phyloP scores from a whole-genome alignment of 2,797 vertebrate genomes.

The Spheniscus humboldti region DNA sequence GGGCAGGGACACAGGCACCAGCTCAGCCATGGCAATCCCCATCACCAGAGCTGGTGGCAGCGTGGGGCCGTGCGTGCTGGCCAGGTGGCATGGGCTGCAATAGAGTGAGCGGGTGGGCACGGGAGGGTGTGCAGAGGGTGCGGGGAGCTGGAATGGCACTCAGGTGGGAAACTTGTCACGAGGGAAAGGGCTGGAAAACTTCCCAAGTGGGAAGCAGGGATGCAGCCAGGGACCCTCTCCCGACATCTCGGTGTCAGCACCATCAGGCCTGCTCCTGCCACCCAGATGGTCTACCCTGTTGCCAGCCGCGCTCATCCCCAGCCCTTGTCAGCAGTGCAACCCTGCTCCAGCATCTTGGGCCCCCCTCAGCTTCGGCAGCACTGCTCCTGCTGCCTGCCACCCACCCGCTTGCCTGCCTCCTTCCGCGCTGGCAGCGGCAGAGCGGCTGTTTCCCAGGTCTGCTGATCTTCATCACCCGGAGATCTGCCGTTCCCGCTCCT shows the following conservation, averaged over 20 bases:
- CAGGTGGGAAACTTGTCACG: not conserved
- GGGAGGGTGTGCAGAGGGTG: not conserved
- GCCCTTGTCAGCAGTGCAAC: not conserved
- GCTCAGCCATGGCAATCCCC: not conserved
- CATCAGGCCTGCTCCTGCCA: not conserved
- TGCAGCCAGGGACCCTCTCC: not conserved
- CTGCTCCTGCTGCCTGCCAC: not conserved
- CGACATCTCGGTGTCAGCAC: not conserved
- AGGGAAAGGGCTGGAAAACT: slow-evolving; percentile 40
- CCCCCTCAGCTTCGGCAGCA: not conserved
- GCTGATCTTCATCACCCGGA: slow-evolving; percentile 11
- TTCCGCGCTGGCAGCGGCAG: not conserved
- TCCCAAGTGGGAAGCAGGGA: not conserved
- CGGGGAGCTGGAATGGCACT: not conserved
- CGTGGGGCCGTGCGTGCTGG: accelerated
- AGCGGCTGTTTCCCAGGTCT: not conserved
- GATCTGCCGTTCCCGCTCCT: not conserved
- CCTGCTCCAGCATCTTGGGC: accelerated
- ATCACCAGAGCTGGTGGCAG: not conserved
- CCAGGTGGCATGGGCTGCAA: accelerated
- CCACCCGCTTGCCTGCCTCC: not conserved
- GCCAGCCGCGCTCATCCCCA: accelerated
- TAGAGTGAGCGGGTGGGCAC: not conserved
- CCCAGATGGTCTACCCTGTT: not conserved
- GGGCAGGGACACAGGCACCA: not conserved